These are phyloP conservation scores for Chaenocephalus aceratus DNA, from an alignment of 2,113 vertebrate species.

Conservation along the genomic window DNA sequence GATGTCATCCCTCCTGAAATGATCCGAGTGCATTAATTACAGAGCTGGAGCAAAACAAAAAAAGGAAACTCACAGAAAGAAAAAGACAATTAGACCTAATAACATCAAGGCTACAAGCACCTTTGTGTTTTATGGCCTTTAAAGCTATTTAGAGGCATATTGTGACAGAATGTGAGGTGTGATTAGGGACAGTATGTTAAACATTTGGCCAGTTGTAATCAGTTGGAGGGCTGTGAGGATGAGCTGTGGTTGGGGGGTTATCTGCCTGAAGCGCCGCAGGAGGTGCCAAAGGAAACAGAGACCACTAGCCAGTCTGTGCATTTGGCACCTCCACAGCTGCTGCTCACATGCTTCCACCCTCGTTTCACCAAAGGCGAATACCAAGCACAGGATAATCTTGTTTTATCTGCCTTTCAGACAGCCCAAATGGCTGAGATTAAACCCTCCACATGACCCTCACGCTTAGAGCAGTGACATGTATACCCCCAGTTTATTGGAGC, in stretches of 20 bases:
- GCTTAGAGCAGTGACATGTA: constrained; percentile 71
- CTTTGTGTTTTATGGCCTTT: constrained; percentile 62
- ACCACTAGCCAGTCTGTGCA: constrained; percentile 71
- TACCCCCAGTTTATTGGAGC: constrained; percentile 77
- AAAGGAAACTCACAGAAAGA: constrained; percentile 39
- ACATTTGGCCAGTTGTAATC: constrained; percentile 79
- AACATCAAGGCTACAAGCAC: constrained; percentile 57
- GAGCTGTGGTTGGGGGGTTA: constrained; percentile 64
- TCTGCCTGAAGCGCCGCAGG: constrained; percentile 64
- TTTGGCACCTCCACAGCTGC: constrained; percentile 83
- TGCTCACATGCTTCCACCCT: constrained; percentile 68
- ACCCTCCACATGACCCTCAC: constrained; percentile 70
- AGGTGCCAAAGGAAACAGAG: constrained; percentile 81
- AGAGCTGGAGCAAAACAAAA: constrained; percentile 29
- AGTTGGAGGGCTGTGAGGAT: constrained; percentile 67
- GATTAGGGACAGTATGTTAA: constrained; percentile 74
- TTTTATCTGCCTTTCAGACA: constrained; percentile 82
- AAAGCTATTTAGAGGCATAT: constrained; percentile 69
- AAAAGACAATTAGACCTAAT: constrained; percentile 61
- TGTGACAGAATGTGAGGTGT: constrained; percentile 71
- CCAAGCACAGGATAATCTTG: constrained; percentile 75
- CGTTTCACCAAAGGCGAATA: constrained; percentile 63
- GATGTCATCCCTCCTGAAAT: constrained; percentile 58
- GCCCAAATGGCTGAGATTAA: constrained; percentile 83
- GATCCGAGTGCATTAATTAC: constrained; percentile 55